Evolutionary conservation across 2,113 vertebrate species (phyloP), one percentile per base, ranked within the genome.

Genomic region (Gavia stellata): DNA sequence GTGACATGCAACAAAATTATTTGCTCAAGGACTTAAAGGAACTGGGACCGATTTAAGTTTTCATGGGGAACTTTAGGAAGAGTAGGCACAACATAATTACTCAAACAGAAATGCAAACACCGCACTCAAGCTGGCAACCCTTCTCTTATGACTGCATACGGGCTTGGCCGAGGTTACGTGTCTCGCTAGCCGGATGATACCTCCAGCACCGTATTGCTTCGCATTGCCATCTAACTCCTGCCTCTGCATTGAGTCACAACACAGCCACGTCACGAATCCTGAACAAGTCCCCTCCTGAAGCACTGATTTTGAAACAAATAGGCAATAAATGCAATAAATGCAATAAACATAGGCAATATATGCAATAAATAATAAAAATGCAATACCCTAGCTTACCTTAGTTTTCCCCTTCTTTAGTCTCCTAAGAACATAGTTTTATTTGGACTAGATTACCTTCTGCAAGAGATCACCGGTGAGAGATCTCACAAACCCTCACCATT

Each of bases 201-300:
- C 50, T 70, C 47, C 47, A 55, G 80, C 63, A 83, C 45, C 42
- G 28, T 6, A 33, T 4, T 59, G 21, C 63, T 44, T 38, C 9
- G 4, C 34, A 13, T 15, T 45, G 55, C 34, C n/a, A 31, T 26
- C 62, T 31, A 44, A 45, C 13, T 36, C 28, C 33, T 36, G 40
- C 21, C 24, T 40, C 55, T 28, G 26, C 4, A 5, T 1, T 3
- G 28, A 58, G 15, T 47, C 33, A 71, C 42, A 40, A 61, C 66
- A 59, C 5, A 34, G 53, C 38, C 11, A 7, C 0, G 0, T 28
- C 62, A 65, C 0, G 0, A 71, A 81, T 38, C 9, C 68, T 19
- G 17, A 53, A 59, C 17, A 50, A 61, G 58, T 4, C 34, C 8
- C 7, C 17, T 73, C 45, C 65, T 34, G 19, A 38, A 81, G 42